Conservation (phyloP, 1,140 invertebrate species). For the Scaptomyza hsui region DNA sequence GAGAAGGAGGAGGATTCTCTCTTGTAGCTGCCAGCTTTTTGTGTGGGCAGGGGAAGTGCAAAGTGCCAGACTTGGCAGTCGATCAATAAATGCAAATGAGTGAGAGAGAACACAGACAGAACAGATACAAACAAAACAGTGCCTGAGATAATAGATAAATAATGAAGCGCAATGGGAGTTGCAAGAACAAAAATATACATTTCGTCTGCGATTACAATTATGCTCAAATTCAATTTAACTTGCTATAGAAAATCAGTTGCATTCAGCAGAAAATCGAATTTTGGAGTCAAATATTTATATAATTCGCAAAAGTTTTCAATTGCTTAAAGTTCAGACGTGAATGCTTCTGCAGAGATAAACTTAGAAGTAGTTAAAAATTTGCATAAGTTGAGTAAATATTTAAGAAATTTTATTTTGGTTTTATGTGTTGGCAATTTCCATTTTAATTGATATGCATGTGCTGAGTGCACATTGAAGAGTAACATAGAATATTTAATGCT, state of each 20-base stretch:
- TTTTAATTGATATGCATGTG: no score
- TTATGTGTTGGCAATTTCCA: no score
- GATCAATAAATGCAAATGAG: conserved; percentile 74
- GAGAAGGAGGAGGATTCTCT: no score
- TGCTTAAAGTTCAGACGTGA: no score
- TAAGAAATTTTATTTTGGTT: no score
- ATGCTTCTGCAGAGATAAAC: no score
- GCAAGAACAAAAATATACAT: not conserved
- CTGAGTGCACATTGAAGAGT: no score
- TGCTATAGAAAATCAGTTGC: not conserved
- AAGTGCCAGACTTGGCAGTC: conserved; percentile 15
- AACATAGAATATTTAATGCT: no score
- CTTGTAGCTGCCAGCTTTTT: not conserved
- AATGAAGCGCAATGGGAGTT: conserved; percentile 23
- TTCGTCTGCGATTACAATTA: conserved; percentile 8
- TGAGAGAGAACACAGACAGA: not conserved
- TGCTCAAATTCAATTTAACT: conserved; percentile 1
- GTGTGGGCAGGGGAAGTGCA: conserved; percentile 41
- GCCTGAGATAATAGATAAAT: conserved; percentile 25
- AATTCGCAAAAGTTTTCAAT: not conserved
- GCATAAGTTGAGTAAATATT: no score
- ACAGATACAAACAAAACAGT: not conserved
- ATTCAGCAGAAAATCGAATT: not conserved
- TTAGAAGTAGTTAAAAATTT: no score
- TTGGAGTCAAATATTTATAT: not conserved